Base-by-base conservation (phyloP, 2,797 vertebrate genomes). In the Enoplosus armatus region DNA sequence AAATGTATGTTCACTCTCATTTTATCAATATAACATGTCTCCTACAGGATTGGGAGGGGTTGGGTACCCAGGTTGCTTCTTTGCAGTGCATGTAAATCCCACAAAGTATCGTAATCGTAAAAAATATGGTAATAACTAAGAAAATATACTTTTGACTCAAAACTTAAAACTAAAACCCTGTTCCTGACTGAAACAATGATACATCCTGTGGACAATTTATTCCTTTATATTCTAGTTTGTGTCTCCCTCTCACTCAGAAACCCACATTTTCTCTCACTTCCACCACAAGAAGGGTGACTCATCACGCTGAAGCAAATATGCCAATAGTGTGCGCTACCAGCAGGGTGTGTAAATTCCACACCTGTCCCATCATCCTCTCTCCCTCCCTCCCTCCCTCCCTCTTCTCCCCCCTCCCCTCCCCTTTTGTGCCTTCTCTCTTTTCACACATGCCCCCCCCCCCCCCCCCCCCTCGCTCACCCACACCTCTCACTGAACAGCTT, bases 291-390 rank as follows among this genome's bases (percentile, higher is more conserved):
- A 20, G 53, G 60, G 82, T 90, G 91, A 93, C 79, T 90, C 90
- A 91, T 89, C 80, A 70, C 47, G 33, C 63, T 39, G 66, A 73
- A 63, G 85, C 77, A 87, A 85, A 84, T 76, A 85, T 87, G 77
- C 79, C 85, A 80, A 78, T 41, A 64, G 80, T 82, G 77, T 26
- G 31, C 47, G 5, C 80, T 78, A 87, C 88, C 89, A 83, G 86
- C 82, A 72, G 85, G 77, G 88, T 86, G 88, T 88, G 90, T 90
- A 92, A 91, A 93, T 93, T 93, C 92, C 90, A 93, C 92, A 93
- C 93, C 94, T 94, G 92, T 93, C 94, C 87, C 85, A 89, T 91
- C 87, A 87, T 89, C 87, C 85, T 66, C 80, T 8, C 70, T 61
- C 77, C 16, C 60, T 55, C 69, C 47, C 54, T 24, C 39, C n/a